Evolutionary conservation across 2,113 vertebrate species (phyloP), one percentile per base, ranked within the genome.

Genomic region (Xenopus laevis): DNA sequence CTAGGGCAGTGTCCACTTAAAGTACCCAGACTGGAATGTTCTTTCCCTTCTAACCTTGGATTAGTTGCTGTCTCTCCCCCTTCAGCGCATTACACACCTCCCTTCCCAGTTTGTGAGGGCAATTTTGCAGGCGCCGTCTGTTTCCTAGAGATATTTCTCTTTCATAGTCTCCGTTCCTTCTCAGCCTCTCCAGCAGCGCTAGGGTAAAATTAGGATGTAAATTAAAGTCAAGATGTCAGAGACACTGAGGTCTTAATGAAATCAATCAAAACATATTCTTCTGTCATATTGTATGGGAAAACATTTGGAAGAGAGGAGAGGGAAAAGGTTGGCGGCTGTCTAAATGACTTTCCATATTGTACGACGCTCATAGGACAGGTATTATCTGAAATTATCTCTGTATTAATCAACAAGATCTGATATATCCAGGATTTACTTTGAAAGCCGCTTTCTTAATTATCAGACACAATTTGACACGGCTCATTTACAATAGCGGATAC

Each of bases 211-310:
- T 70, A 30, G 52, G n/a, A 40, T 40, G 6, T n/a, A 20, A 65
- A 46, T 65, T n/a, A 65, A 65, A 65, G 17, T 65, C 15, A 65
- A 45, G 44, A 45, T 46, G 33, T 46, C 63, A 65, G 7, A 4
- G 16, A 33, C 5, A 40, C 27, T 33, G 61, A 63, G 23, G 1
- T 40, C 10, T 13, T 63, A 63, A 63, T 63, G 61, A 63, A 63
- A 63, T 63, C 27, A 63, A 4, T 65, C 44, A 45, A 65, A 47
- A 65, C 17, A 46, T 46, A 46, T 46, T 46, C 4, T 64, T 65
- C 11, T 65, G 44, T 65, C 63, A 46, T 11, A 20, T 46, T 13
- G 44, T 46, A 65, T 65, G 45, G 44, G 44, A 21, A 65, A 46
- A 65, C 1, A 40, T 63, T 8, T 63, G 30, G 5, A 4, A 10